Evolutionary conservation across 2,888 invertebrate genomes (phyloP).

Genomic region (Rhimphoctona megacephalus): DNA sequence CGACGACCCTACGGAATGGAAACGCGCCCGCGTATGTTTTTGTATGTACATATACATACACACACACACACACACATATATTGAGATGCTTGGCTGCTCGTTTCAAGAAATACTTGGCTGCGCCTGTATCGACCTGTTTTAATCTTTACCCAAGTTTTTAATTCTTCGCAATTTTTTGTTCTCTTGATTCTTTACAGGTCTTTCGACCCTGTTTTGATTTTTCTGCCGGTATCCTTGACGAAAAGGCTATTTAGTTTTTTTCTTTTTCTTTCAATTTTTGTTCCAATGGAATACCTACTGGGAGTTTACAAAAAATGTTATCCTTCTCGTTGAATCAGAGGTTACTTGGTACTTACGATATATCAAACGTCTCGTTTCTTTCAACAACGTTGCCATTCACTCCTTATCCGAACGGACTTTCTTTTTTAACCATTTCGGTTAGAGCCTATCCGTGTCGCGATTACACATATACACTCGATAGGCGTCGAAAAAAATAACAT

Average conservation of each 20-base stretch:
- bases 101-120: slow-evolving; percentile 27
- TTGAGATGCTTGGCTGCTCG: slow-evolving; percentile 37
- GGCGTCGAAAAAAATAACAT: not conserved
- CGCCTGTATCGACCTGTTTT: slow-evolving; percentile 31
- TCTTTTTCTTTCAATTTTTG: not conserved
- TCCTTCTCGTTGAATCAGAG: not conserved
- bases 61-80: not conserved
- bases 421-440: slow-evolving; percentile 57
- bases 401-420: slow-evolving; percentile 61
- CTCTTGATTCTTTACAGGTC: not conserved
- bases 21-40: slow-evolving; percentile 50
- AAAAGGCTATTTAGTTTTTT: not conserved
- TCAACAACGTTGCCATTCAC: slow-evolving; percentile 50
- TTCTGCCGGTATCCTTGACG: not conserved
- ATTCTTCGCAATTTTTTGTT: not conserved
- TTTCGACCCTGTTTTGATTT: not conserved
- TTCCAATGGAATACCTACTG: not conserved
- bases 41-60: slow-evolving; percentile 27
- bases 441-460: slow-evolving; percentile 1
- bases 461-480: not conserved
- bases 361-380: slow-evolving; percentile 2
- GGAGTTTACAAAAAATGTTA: not conserved
- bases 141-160: not conserved
- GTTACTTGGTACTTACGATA: slow-evolving; percentile 18
- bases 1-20: slow-evolving; percentile 66